Evolutionary conservation across 2,888 invertebrate species (phyloP), one percentile per base, ranked within the genome.

Genomic region (Pedicia rivosa): DNA sequence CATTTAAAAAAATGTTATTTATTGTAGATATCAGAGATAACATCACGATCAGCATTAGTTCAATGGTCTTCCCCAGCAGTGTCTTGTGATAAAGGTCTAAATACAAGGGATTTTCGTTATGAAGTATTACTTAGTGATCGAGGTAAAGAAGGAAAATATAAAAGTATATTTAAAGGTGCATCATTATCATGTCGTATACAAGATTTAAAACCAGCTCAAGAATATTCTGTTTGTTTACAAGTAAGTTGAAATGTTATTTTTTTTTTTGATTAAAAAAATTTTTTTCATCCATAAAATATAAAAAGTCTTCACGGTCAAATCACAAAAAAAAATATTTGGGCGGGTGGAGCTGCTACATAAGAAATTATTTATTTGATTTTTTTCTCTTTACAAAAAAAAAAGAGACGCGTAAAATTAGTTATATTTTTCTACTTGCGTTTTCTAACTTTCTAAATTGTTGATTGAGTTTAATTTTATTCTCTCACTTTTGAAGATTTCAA

Each of bases 181-280:
- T 78, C 79, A 20, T 67, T 78, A 39, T 78, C 79, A 30, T 80
- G 83, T 62, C 72, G 79, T 48, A 77, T 90, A 43, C 77, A 82
- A 56, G 86, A 88, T 60, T 65, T 90, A 50, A 74, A 78, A 55
- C 88, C 90, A 10, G 84, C 83, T n/a, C 79, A 81, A 54, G 83
- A 84, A 55, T 90, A 88, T 62, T 74, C 78, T 41, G 78, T 88
- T 47, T 78, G 82, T 50, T 65, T 82, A 45, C 79, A 79, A 59
- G 81, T 83, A 47, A 73, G 78, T 50, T 9, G 14, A 15, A 14
- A 22, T 8, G 12, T 13, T 15, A 6, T 24, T 34, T 24, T 7
- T 9, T 17, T 17, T 12, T 3, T 6, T 30, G 10, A 17, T 30
- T 17, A 6, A 20, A 6, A 20, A 20, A 20, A 6, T 6, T n/a